Base-by-base conservation (phyloP, 2,888 invertebrate species). In the Lucinisca nassula region DNA sequence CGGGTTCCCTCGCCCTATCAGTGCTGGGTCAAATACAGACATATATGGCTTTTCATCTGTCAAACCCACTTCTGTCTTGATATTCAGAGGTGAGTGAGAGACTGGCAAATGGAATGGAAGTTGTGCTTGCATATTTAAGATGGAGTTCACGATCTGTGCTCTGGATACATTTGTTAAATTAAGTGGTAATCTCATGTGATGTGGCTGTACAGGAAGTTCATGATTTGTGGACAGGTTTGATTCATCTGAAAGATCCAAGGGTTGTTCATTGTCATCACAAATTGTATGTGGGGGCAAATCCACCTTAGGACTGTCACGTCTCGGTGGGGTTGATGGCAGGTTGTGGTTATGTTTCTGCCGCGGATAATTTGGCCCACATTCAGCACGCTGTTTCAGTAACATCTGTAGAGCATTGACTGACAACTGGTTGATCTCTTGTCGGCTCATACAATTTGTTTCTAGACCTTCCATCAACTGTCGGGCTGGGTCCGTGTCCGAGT, bases 361-460 rank as follows among this genome's bases (percentile, higher is more conserved):
- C 0, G 88, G 90, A 72, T 88, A 90, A 55, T 90, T 90, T 4
- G 89, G 91, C 24, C 91, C 91, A 76, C 85, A 88, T 58, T 90
- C 89, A 14, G 93, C 93, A 32, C 95, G 81, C 82, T 94, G 93
- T 79, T 94, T 93, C 76, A 94, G 90, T 61, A 95, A 87, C 86
- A 94, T 87, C 55, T 94, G 94, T 61, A 95, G 90, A 21, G 94
- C 94, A 27, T 93, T 93, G 84, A 95, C 93, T n/a, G 95, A 95
- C 1, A 93, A 86, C 80, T 94, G 94, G 84, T 92, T 90, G 70
- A 92, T 90, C 70, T 87, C 90, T 77, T 89, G 88, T 27, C 89
- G 79, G 49, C 88, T 89, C 30, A 91, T 85, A 24, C 84, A 80
- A 73, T 86, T 85, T n/a, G 82, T 55, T 58, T 88, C 87, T 27